Conservation (phyloP, 2,888 invertebrate species). For the Nycteola revayana region DNA sequence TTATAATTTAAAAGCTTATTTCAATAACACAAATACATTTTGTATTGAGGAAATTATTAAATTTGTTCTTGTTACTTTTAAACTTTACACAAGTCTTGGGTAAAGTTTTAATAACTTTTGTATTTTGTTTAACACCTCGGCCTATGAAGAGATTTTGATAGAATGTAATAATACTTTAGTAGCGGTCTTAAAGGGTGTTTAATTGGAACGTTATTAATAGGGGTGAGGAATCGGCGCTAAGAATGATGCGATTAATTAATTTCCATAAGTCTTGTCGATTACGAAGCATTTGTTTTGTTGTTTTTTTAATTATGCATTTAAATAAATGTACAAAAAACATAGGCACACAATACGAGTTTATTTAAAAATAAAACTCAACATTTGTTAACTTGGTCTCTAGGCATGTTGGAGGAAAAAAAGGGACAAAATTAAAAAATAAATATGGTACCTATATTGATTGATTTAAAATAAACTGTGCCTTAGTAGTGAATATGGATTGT, state of each 20-base stretch:
- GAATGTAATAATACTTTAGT: slow-evolving; percentile 21
- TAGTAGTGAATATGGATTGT: too few species aligned
- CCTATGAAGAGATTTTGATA: slow-evolving; percentile 22
- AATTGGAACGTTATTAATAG: slow-evolving; percentile 22
- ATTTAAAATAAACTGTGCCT: too few species aligned
- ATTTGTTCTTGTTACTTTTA: slow-evolving; percentile 22
- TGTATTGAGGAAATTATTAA: slow-evolving; percentile 20
- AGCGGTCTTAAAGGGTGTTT: slow-evolving; percentile 20
- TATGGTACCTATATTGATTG: too few species aligned
- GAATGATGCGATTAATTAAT: not conserved
- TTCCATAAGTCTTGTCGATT: too few species aligned
- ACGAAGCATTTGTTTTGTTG: too few species aligned
- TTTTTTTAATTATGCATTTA: not conserved
- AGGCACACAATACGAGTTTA: too few species aligned
- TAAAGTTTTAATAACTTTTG: slow-evolving; percentile 33
- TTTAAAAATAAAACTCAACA: too few species aligned
- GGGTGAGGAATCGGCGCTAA: slow-evolving; percentile 15
- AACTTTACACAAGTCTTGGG: slow-evolving; percentile 15
- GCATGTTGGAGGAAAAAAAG: too few species aligned
- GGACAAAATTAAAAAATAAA: too few species aligned
- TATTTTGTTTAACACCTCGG: slow-evolving; percentile 30
- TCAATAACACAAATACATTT: slow-evolving; percentile 26
- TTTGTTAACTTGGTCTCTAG: too few species aligned
- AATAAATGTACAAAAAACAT: too few species aligned
- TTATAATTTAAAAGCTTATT: slow-evolving; percentile 14